Base-by-base conservation (phyloP, 2,113 vertebrate species). In the Willisornis vidua region DNA sequence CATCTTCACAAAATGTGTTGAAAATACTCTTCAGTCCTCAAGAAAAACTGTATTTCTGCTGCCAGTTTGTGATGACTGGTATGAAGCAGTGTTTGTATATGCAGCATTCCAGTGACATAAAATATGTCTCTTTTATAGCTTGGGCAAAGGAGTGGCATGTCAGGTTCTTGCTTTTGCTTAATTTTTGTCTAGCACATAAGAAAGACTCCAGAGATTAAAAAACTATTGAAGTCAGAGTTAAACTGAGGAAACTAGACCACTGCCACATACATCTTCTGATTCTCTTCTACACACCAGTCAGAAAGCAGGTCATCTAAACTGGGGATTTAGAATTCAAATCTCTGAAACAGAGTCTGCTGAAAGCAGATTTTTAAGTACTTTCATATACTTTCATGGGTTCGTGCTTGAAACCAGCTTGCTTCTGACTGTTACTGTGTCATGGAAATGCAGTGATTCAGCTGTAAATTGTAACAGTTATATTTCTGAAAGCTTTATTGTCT, bases 161-260 rank as follows among this genome's bases (percentile, higher is more conserved):
- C 45, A 35, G 9, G 35, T 71, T 67, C 22, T 57, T 81, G 45
- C 6, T 15, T 81, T 28, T 52, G 37, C 45, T 57, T 52, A 35
- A 29, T 66, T 87, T 87, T 90, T 93, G 39, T 65, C 15, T 81
- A 67, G 46, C 41, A 25, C 8, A 0, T 43, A 80, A 58, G 37
- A 62, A 61, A 81, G 24, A 82, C 33, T 6, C 1, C n/a, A 68
- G 58, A 75, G 66, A 63, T 12, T 6, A 63, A 83, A 70, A 75
- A 59, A 46, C 18, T 0, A 65, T 0, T 66, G 10, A 70, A 70
- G 14, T 58, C 0, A 2, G 45, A 46, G 54, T 23, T 33, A 16
- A 90, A n/a, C 7, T 37, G 54, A 67, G 62, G 29, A 75, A 84
- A 67, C 37, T 14, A 71, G 22, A 55, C 39, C 13, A 6, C 39